These are phyloP conservation scores for Acropternis orthonyx DNA, from an alignment of 2,797 vertebrate genomes.

Conservation along the genomic window DNA sequence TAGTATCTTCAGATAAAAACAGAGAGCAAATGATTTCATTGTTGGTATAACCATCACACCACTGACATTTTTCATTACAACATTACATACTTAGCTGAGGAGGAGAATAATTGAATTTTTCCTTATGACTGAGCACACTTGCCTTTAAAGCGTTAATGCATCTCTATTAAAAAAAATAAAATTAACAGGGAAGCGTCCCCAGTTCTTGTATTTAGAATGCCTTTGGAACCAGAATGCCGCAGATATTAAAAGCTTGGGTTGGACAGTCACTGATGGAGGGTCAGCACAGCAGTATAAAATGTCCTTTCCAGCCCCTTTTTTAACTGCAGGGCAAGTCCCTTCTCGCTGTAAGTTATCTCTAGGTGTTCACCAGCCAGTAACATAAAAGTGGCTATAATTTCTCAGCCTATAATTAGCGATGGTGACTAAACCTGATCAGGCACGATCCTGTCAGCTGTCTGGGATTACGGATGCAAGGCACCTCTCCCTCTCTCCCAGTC, in stretches of 20 bases:
- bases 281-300: not conserved
- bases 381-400: conserved; percentile 60
- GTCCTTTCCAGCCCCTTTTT: not conserved
- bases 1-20: not conserved
- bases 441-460: conserved; percentile 53
- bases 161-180: not conserved
- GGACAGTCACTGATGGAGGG: not conserved
- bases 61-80: not conserved
- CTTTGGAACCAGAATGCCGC: not conserved
- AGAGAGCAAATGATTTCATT: not conserved
- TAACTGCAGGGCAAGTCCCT: not conserved
- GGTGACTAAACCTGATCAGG: conserved; percentile 55
- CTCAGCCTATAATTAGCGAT: conserved; percentile 65
- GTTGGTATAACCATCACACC: not conserved
- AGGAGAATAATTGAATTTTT: not conserved
- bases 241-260: not conserved
- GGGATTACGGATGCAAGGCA: conserved; percentile 52
- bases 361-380: conserved; percentile 67
- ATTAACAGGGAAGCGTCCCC: not conserved
- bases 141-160: not conserved
- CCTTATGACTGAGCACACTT: not conserved
- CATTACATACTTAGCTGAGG: not conserved
- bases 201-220: not conserved
- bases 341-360: not conserved
- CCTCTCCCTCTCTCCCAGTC: conserved; percentile 59